phyloP scores from a whole-genome alignment of 2,113 vertebrate species.

The Campylorhamphus procurvoides region DNA sequence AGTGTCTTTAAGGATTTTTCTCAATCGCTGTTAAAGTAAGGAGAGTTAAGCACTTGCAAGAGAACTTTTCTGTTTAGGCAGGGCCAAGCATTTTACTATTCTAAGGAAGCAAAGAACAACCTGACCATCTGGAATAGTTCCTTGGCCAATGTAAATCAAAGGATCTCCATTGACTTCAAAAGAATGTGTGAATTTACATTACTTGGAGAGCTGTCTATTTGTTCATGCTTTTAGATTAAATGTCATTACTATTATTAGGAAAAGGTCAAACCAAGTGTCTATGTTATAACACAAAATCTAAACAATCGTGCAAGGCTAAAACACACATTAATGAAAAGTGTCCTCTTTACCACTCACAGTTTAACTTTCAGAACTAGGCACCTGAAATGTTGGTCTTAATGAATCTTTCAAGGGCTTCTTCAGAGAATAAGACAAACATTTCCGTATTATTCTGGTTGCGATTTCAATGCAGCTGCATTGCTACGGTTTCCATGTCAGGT shows the following conservation, averaged over 20 bases:
- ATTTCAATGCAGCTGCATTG: background rate
- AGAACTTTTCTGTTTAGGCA: background rate
- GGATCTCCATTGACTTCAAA: slow-evolving; percentile 27
- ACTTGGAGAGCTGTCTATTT: background rate
- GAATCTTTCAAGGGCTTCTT: background rate
- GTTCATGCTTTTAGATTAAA: slow-evolving; percentile 15
- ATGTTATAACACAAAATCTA: background rate
- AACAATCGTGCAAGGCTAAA: background rate
- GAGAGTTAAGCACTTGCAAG: slow-evolving; percentile 8
- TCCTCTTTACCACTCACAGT: background rate
- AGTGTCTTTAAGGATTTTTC: slow-evolving; percentile 26
- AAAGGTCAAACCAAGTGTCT: slow-evolving; percentile 14
- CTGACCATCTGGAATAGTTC: background rate
- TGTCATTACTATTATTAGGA: slow-evolving; percentile 33
- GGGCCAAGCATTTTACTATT: background rate
- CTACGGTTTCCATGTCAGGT: background rate
- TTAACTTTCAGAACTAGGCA: background rate
- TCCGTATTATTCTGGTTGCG: background rate
- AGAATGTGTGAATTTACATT: slow-evolving; percentile 47
- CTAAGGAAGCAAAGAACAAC: background rate
- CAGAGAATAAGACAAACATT: background rate
- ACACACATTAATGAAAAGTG: background rate
- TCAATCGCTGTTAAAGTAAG: background rate
- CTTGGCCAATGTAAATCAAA: background rate
- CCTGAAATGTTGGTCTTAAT: background rate